Evolutionary conservation across 1,140 invertebrate species (phyloP).

Genomic region (Plutomurus gul): DNA sequence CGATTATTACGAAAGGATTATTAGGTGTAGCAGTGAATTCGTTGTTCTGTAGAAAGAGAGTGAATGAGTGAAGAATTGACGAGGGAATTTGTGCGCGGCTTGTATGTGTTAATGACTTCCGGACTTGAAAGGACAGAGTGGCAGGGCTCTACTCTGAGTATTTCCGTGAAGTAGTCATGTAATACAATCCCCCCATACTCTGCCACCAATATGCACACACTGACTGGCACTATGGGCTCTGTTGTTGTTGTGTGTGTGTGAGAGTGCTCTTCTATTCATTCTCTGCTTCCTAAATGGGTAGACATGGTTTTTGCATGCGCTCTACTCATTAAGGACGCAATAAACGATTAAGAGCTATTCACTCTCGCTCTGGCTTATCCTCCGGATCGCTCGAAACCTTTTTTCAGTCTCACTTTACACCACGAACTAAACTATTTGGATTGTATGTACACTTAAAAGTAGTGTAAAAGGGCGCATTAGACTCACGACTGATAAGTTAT

Average conservation of each 20-base stretch:
- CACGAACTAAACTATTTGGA: not conserved
- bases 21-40: not conserved
- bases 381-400: not conserved
- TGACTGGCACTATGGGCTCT: not conserved
- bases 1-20: not conserved
- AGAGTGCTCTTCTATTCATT: not conserved
- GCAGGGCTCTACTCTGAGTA: conserved; percentile 32
- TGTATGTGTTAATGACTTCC: conserved; percentile 49
- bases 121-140: conserved; percentile 35
- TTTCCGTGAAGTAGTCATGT: conserved; percentile 17
- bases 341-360: conserved; percentile 50
- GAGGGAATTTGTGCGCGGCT: conserved; percentile 7
- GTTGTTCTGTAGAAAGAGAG: too few species aligned
- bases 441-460: too few species aligned
- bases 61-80: not conserved
- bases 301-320: conserved; percentile 43
- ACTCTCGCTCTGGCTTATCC: conserved; percentile 38
- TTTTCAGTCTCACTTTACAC: not conserved
- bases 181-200: not conserved
- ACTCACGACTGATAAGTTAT: too few species aligned
- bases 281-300: not conserved
- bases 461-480: too few species aligned
- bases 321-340: conserved; percentile 39
- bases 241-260: not conserved
- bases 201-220: not conserved